Evolutionary conservation across 2,797 vertebrate genomes (phyloP).

Genomic region (Taenioides sp.): DNA sequence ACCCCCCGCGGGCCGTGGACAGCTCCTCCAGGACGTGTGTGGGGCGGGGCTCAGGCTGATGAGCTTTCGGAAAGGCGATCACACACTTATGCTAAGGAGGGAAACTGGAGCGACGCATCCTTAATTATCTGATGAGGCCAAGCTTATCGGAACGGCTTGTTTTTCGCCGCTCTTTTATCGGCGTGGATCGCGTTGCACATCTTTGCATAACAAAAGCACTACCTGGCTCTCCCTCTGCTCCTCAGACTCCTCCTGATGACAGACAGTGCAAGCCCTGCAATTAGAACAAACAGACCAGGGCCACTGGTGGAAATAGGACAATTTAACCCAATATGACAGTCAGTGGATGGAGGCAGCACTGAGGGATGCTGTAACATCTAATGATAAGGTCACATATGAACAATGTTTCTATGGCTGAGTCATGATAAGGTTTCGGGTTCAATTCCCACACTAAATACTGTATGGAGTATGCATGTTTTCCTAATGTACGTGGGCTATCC

Average conservation of each 20-base stretch:
- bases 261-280: slow-evolving; percentile 30
- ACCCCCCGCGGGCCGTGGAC: neutral
- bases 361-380: neutral
- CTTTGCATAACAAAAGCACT: slow-evolving; percentile 85
- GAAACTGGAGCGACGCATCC: slow-evolving; percentile 79
- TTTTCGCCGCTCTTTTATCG: slow-evolving; percentile 79
- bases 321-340: slow-evolving; percentile 5
- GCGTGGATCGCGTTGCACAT: slow-evolving; percentile 73
- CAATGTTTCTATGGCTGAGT: neutral
- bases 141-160: slow-evolving; percentile 83
- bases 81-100: slow-evolving; percentile 79
- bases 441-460: neutral
- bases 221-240: slow-evolving; percentile 60
- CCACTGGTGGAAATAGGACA: neutral
- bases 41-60: slow-evolving; percentile 66
- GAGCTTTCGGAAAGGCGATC: slow-evolving; percentile 82
- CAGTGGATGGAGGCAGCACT: neutral
- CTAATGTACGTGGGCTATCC: neutral
- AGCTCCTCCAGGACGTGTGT: slow-evolving; percentile 32
- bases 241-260: slow-evolving; percentile 53
- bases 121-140: slow-evolving; percentile 79
- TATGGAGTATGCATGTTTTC: neutral
- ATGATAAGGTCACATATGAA: neutral
- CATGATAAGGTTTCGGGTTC: neutral
- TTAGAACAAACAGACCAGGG: neutral